Conservation (phyloP, 2,797 vertebrate genomes). For the Phrynocephalus vlangalii region DNA sequence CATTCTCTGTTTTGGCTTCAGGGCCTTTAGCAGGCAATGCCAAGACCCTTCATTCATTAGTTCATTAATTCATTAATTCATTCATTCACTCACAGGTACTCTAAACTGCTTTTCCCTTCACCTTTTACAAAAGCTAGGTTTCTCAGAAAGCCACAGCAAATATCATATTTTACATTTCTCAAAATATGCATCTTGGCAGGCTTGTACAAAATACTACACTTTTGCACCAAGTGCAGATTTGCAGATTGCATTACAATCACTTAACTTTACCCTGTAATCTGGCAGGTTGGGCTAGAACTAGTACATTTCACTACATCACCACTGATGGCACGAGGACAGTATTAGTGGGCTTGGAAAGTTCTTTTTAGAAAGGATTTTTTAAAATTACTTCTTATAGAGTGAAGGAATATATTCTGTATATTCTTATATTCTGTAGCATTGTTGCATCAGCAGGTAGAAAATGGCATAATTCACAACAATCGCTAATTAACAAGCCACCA, state of each 20-base stretch:
- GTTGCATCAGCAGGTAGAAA: no score
- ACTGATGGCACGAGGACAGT: not conserved
- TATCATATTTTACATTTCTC: not conserved
- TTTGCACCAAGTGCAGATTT: no score
- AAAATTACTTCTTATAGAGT: no score
- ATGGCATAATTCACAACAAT: no score
- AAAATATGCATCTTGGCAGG: not conserved
- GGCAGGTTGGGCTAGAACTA: not conserved
- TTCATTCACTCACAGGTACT: no score
- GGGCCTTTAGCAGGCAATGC: not conserved
- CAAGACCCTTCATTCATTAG: no score
- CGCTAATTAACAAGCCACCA: no score
- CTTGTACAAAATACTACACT: not conserved
- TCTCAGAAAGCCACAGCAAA: not conserved
- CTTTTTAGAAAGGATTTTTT: no score
- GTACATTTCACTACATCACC: not conserved
- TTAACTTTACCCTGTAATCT: not conserved
- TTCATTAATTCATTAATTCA: not conserved
- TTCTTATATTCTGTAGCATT: no score
- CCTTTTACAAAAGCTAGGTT: slow-evolving; percentile 4
- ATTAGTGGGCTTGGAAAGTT: no score
- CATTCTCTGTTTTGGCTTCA: not conserved
- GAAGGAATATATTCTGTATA: no score
- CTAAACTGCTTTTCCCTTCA: not conserved
- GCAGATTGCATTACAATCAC: not conserved